Conservation (phyloP, 2,797 vertebrate genomes). For the Eremophila alpestris region DNA sequence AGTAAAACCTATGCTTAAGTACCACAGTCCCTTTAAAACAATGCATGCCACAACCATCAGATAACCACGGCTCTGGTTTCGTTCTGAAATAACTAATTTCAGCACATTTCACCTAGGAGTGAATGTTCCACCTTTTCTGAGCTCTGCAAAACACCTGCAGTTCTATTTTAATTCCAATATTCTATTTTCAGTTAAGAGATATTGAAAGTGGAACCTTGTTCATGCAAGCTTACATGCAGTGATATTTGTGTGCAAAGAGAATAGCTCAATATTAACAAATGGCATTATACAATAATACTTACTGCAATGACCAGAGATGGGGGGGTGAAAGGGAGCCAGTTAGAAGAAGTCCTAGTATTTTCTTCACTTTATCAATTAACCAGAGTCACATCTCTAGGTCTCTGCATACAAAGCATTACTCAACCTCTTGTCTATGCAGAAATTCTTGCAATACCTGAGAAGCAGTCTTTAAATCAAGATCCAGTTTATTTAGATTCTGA, state of each 20-base stretch:
- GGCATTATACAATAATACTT: neutral
- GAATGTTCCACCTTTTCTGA: neutral
- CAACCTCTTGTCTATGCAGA: neutral
- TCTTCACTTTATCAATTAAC: neutral
- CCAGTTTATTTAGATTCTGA: neutral
- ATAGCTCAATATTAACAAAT: neutral
- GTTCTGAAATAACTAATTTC: neutral
- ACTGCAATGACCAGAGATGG: neutral
- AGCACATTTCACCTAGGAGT: neutral
- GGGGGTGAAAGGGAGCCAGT: accelerated
- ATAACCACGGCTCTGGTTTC: neutral
- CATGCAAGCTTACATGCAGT: neutral
- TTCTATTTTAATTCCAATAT: neutral
- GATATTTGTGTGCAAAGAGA: neutral
- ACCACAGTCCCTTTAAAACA: neutral
- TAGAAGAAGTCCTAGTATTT: neutral
- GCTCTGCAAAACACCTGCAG: neutral
- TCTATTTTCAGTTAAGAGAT: neutral
- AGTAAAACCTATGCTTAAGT: neutral
- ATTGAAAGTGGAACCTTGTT: neutral
- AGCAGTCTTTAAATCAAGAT: neutral
- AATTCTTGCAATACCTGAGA: neutral
- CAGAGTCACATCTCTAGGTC: neutral
- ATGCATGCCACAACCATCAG: neutral
- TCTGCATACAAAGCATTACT: neutral